Evolutionary conservation across 2,113 vertebrate species (phyloP).

Genomic region (Solenodon paradoxus): DNA sequence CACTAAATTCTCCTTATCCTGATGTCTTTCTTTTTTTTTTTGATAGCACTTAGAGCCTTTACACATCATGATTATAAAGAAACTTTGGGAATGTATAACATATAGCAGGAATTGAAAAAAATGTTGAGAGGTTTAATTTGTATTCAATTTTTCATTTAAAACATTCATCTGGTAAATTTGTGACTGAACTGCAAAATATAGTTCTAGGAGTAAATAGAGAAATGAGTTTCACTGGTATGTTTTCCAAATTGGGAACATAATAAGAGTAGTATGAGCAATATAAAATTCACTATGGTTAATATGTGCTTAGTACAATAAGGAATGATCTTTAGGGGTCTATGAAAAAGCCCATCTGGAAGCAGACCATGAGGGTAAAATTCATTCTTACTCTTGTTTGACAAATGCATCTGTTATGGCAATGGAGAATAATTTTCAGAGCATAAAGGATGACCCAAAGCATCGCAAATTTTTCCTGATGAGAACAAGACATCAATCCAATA

Average conservation of each 20-base stretch:
- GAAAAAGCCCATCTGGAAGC: background rate
- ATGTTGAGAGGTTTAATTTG: background rate
- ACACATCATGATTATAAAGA: no score
- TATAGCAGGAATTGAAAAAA: background rate
- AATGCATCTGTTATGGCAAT: background rate
- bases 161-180: background rate
- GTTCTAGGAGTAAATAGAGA: background rate
- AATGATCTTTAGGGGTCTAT: background rate
- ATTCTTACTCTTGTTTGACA: constrained; percentile 4
- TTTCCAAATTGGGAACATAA: background rate
- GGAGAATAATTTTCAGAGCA: background rate
- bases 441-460: background rate
- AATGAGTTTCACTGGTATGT: background rate
- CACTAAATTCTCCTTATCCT: background rate
- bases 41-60: background rate
- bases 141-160: background rate
- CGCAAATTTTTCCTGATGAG: background rate
- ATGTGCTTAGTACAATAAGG: background rate
- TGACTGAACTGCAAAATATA: background rate
- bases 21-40: background rate
- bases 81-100: background rate
- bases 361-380: background rate
- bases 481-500: background rate
- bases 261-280: background rate
- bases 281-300: background rate